A percentile compares a stretch with the other conserved stretches of the same genome.
phyloP scores from a whole-genome alignment of 2,888 invertebrate genomes.

The Philereme transversata region DNA sequence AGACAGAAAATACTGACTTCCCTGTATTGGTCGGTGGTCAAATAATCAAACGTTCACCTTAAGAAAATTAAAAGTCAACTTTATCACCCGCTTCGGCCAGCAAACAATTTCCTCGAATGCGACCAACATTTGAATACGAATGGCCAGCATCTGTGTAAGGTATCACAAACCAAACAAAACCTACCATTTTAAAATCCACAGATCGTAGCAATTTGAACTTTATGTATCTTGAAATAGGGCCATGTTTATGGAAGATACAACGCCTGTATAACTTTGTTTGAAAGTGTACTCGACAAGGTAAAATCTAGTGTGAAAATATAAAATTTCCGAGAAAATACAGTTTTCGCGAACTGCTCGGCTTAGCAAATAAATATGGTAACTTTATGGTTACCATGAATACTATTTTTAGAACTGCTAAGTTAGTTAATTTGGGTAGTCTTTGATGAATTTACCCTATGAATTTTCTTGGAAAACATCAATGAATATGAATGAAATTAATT shows the following conservation, averaged over 20 bases:
- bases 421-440: too few relatives aligned
- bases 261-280: conserved; percentile 2
- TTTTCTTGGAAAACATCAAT: too few relatives aligned
- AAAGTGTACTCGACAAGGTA: conserved; percentile 7
- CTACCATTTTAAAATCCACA: not conserved
- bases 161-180: conserved; percentile 11
- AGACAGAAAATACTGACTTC: not conserved
- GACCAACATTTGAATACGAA: conserved; percentile 12
- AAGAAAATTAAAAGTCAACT: conserved; percentile 4
- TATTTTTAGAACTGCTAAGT: too few relatives aligned
- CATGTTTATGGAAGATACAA: too few relatives aligned
- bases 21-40: not conserved
- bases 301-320: conserved; percentile 16
- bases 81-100: conserved; percentile 4
- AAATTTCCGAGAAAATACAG: conserved; percentile 1
- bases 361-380: not conserved
- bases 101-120: conserved; percentile 8
- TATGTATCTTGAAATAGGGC: not conserved
- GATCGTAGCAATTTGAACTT: not conserved
- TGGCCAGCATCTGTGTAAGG: conserved; percentile 4
- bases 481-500: too few relatives aligned
- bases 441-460: too few relatives aligned
- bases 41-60: not conserved
- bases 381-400: too few relatives aligned
- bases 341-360: conserved; percentile 3